Percentiles rank a stretch among this genome's conserved stretches.
Conservation (phyloP, 2,113 vertebrate genomes). For the Furnarius figulus region DNA sequence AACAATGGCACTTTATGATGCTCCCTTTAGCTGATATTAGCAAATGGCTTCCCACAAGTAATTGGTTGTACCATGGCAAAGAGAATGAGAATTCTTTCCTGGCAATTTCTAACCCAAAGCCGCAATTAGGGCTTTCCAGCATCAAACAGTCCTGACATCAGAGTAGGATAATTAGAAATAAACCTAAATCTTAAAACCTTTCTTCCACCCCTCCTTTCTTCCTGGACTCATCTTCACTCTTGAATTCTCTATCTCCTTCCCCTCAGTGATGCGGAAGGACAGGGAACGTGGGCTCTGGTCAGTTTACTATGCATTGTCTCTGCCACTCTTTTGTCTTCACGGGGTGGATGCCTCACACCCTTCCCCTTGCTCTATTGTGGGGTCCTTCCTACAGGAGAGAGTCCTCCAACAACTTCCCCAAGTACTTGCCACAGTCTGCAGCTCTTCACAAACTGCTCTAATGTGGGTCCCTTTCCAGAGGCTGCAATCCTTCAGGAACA, state of each 20-base stretch:
- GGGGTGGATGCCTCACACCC: not conserved
- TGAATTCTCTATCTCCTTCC: not conserved
- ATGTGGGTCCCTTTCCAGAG: not conserved
- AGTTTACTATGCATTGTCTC: not conserved
- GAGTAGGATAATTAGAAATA: not conserved
- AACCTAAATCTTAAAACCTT: not conserved
- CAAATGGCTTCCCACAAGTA: not conserved
- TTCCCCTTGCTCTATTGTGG: not conserved
- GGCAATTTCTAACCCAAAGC: not conserved
- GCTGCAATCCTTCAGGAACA: not conserved
- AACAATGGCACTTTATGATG: not conserved
- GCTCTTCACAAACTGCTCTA: fast-evolving
- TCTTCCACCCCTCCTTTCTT: not conserved
- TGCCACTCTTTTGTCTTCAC: not conserved
- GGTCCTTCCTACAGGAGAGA: not conserved
- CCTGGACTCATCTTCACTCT: not conserved
- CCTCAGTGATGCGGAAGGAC: fast-evolving
- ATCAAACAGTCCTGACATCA: not conserved
- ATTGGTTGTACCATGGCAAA: fast-evolving
- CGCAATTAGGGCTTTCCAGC: not conserved
- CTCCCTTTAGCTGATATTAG: not conserved
- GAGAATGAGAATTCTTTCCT: not conserved
- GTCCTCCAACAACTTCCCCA: not conserved
- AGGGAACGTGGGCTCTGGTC: not conserved
- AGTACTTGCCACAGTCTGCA: not conserved